Evolutionary conservation across 2,888 invertebrate species (phyloP).

Genomic region (Linyphia triangularis): DNA sequence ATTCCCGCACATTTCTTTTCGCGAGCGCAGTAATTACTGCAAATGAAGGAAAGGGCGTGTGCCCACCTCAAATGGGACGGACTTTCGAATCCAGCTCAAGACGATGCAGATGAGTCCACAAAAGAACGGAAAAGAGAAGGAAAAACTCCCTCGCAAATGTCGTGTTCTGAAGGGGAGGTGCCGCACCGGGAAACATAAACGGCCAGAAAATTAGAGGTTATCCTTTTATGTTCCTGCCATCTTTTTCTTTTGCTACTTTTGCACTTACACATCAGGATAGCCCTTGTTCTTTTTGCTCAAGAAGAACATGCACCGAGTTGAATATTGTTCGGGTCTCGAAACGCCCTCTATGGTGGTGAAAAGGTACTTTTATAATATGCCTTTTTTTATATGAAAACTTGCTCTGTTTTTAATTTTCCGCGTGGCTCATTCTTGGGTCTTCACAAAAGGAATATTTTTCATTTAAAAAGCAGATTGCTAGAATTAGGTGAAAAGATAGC

Average conservation of each 20-base stretch:
- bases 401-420: background rate
- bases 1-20: background rate
- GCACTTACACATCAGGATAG: background rate
- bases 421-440: background rate
- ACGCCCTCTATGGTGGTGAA: constrained; percentile 35
- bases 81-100: background rate
- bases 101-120: constrained; percentile 58
- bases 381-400: background rate
- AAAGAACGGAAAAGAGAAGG: constrained; percentile 17
- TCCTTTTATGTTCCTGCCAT: constrained; percentile 32
- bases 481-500: constrained; percentile 8
- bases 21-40: constrained; percentile 55
- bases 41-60: constrained; percentile 69
- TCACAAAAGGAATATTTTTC: background rate
- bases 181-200: constrained; percentile 57
- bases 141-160: constrained; percentile 25
- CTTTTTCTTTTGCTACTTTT: constrained; percentile 21
- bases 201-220: constrained; percentile 71
- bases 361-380: background rate
- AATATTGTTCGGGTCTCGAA: constrained; percentile 47
- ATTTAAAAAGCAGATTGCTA: background rate
- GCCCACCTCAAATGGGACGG: constrained; percentile 44
- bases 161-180: constrained; percentile 61
- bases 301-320: constrained; percentile 40
- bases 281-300: constrained; percentile 2